Base-by-base conservation (phyloP, 2,888 invertebrate species). In the Adelphocoris suturalis region DNA sequence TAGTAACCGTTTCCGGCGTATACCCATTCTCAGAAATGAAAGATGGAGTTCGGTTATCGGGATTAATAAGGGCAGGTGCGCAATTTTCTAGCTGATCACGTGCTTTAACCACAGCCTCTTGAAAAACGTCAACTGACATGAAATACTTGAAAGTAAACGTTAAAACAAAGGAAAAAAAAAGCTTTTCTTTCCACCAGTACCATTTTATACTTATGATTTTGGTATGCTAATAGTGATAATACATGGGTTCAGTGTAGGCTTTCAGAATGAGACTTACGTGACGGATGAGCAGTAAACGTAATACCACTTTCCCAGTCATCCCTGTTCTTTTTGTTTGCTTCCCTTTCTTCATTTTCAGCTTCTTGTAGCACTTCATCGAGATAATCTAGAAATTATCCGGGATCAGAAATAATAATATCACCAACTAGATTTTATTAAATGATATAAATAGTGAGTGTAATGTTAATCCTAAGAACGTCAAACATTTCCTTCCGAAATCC, bases 201-300 rank as follows among this genome's bases (percentile, higher is more conserved):
- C 68, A 68, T 68, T 27, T 68, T 68, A 68, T 68, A 68, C 68
- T 68, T 68, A 68, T 68, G 68, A 68, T 7, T 68, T 68, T 68
- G 68, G 19, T 68, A 12, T 27, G n/a, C 61, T 61, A 61, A 37
- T 2, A 37, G 37, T 19, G 68, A 27, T 23, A 23, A 23, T 19
- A 68, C 23, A 23, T 68, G 23, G 68, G 68, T 19, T 19, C 2
- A 11, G 12, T 68, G 16, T 16, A 61, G 19, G 61, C 19, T 37
- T 37, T 13, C 61, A 61, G 61, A 37, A 28, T 14, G 81, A 12
- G 48, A 91, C 91, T 91, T 88, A 91, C 97, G 97, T 94, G 96
- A 96, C 93, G 97, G 96, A 94, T 97, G 96, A 91, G 97, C 98
- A 92, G 97, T 97, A 93, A 98, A 98, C 91, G 97, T 97, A 92